Conservation (phyloP, 2,113 vertebrate species). For the Leuciscus idus region DNA sequence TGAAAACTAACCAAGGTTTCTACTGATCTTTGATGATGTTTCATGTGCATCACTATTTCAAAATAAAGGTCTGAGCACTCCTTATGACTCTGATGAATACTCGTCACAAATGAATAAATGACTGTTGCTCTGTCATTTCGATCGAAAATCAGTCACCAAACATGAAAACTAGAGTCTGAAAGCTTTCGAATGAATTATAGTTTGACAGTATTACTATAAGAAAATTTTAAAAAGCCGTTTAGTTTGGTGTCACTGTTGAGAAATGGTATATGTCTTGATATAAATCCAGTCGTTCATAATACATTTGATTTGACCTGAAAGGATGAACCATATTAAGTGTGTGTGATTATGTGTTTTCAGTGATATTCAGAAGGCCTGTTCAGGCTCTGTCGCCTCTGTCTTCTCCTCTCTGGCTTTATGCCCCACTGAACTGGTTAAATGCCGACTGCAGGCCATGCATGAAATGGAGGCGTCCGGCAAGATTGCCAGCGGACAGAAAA, state of each 20-base stretch:
- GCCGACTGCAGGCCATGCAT: slow-evolving; percentile 90
- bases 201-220: too few species aligned
- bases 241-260: background rate
- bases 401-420: slow-evolving; percentile 88
- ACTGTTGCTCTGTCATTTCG: too few species aligned
- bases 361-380: slow-evolving; percentile 86
- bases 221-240: background rate
- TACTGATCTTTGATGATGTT: too few species aligned
- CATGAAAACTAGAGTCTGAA: too few species aligned
- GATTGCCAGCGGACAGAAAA: slow-evolving; percentile 81
- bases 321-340: background rate
- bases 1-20: too few species aligned
- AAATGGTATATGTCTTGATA: background rate
- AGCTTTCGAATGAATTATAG: too few species aligned
- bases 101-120: too few species aligned
- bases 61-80: too few species aligned
- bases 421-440: slow-evolving; percentile 92
- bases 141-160: too few species aligned
- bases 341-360: slow-evolving; percentile 65
- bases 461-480: slow-evolving; percentile 88
- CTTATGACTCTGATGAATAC: too few species aligned
- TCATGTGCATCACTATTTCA: too few species aligned
- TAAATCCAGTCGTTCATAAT: background rate
- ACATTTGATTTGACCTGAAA: background rate
- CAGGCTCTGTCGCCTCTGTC: slow-evolving; percentile 87